These are phyloP conservation scores for Campaea margaritaria DNA, from an alignment of 2,888 invertebrate genomes.

Conservation along the genomic window DNA sequence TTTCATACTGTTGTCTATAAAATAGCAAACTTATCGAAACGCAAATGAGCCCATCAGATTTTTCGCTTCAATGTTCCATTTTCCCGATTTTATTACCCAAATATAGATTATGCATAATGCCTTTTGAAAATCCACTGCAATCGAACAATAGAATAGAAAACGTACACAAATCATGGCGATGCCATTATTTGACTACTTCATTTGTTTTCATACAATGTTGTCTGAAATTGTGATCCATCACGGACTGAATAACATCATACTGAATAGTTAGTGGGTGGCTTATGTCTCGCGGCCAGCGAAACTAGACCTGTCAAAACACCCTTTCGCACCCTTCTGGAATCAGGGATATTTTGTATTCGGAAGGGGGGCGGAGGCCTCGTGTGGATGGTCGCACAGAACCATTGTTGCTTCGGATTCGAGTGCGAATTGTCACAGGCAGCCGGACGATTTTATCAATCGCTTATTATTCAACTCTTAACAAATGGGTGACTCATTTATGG, in stretches of 20 bases:
- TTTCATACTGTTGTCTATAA: no score
- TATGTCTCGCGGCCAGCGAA: slow-evolving; percentile 61
- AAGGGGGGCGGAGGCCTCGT: slow-evolving; percentile 52
- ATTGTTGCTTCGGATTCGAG: slow-evolving; percentile 77
- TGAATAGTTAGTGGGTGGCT: slow-evolving; percentile 77
- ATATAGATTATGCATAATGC: slow-evolving; percentile 13
- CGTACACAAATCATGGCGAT: slow-evolving; percentile 47
- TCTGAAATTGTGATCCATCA: slow-evolving; percentile 81
- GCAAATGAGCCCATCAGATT: neutral
- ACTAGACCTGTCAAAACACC: slow-evolving; percentile 57
- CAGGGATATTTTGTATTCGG: slow-evolving; percentile 45
- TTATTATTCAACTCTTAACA: slow-evolving; percentile 75
- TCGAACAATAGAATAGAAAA: slow-evolving; percentile 25
- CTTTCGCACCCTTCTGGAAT: slow-evolving; percentile 49
- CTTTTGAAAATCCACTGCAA: slow-evolving; percentile 16
- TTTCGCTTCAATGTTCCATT: neutral
- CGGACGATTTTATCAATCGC: slow-evolving; percentile 78
- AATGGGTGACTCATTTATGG: slow-evolving; percentile 70
- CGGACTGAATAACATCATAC: slow-evolving; percentile 75
- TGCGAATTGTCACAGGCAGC: slow-evolving; percentile 81
- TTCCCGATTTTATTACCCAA: neutral
- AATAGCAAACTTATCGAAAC: no score
- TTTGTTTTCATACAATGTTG: slow-evolving; percentile 78
- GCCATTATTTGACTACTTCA: slow-evolving; percentile 65
- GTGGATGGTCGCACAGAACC: slow-evolving; percentile 60